Evolutionary conservation across 1,140 invertebrate species (phyloP), one percentile per base, ranked within the genome.

Genomic region (Lordiphosa collinella): DNA sequence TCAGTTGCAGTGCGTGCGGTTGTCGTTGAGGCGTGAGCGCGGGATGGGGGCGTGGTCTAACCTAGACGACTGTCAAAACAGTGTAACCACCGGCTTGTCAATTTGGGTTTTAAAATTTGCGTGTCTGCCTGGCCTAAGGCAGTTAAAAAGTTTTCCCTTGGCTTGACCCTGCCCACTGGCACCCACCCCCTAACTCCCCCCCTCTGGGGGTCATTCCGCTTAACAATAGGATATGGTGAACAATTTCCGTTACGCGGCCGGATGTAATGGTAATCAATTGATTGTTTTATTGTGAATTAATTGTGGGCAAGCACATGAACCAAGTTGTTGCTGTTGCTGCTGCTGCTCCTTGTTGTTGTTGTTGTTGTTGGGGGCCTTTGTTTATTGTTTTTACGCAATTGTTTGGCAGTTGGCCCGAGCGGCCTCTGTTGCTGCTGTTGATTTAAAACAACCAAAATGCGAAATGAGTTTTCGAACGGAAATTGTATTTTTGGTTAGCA

Each of bases 241-340:
- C 78, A 82, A 82, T 82, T 84, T 82, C 78, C 78, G 79, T 53
- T 66, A 52, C 72, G 73, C 73, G 73, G 52, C 64, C 78, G 78
- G 78, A 84, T 73, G 60, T 65, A 85, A 73, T 78, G 68, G 73
- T 85, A 84, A 84, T 84, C 78, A 84, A 85, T 85, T 84, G 78
- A 84, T 84, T 84, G 78, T 84, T 78, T 84, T 84, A 84, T 84
- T 84, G 78, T 84, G 52, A 84, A 78, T 82, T 82, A 84, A 84
- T 85, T 85, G 78, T 72, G 73, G 79, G 60, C 68, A 84, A 78
- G 72, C 69, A 85, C 79, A 84, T 85, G 79, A 65, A 63, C 56
- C 58, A 56, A 53, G 49, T 44, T 43, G 43, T 46, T 34, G 44
- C 40, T 48, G 25, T 12, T 75, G 51, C n/a, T 40, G 41, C 35